Conservation (phyloP, 2,797 vertebrate genomes). For the Rhabdophis nuchalis region DNA sequence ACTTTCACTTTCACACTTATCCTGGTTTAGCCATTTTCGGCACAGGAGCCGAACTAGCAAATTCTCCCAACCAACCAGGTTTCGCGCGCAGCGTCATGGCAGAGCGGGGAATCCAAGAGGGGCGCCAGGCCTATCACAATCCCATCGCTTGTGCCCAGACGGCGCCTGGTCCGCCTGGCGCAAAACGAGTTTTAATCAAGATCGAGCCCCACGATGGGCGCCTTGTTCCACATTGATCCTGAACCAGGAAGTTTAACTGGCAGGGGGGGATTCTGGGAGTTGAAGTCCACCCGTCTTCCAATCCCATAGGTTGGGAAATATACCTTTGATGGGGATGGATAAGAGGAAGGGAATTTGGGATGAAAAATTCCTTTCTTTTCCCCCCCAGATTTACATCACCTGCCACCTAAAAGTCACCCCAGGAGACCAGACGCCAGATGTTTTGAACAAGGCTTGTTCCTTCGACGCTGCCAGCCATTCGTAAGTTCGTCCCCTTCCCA, state of each 20-base stretch:
- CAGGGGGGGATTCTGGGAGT: background rate
- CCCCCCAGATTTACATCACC: constrained; percentile 68
- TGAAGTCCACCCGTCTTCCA: background rate
- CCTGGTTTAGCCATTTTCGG: too few relatives aligned
- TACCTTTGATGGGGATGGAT: background rate
- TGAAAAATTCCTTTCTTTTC: background rate
- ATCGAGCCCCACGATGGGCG: background rate
- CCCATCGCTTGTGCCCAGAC: too few relatives aligned
- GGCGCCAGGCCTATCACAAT: too few relatives aligned
- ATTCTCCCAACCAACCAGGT: too few relatives aligned
- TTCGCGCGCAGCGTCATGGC: too few relatives aligned
- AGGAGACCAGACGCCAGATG: constrained; percentile 38
- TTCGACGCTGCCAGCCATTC: constrained; percentile 61
- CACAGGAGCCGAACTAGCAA: too few relatives aligned
- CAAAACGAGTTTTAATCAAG: too few relatives aligned
- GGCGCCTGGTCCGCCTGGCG: too few relatives aligned
- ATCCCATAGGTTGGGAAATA: background rate
- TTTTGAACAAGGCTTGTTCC: constrained; percentile 70
- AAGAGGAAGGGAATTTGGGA: background rate
- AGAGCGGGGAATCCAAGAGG: too few relatives aligned
- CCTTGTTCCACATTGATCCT: background rate
- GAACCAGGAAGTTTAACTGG: background rate
- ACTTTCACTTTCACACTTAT: too few relatives aligned
- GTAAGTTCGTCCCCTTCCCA: constrained; percentile 38
- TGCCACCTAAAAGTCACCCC: constrained; percentile 67